Percentiles rank a stretch among this genome's conserved stretches.
Conservation (phyloP, 2,888 invertebrate species). For the Oxycera nigricornis region DNA sequence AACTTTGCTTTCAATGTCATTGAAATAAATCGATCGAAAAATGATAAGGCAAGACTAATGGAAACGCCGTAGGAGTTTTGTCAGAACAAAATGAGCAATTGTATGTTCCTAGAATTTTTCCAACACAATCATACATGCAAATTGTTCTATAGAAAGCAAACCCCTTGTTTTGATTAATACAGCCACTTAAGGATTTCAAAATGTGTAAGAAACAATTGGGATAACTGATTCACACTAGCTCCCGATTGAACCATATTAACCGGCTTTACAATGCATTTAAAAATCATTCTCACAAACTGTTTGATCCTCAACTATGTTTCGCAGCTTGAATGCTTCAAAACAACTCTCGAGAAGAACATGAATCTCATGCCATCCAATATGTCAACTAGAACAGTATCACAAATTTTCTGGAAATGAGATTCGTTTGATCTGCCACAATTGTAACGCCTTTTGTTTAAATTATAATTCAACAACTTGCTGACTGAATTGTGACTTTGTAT, state of each 20-base stretch:
- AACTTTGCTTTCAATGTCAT: too few species aligned
- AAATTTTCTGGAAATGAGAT: slow-evolving; percentile 40
- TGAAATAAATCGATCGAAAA: too few species aligned
- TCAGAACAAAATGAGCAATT: too few species aligned
- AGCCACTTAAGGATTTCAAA: too few species aligned
- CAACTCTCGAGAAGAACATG: slow-evolving; percentile 46
- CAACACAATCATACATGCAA: too few species aligned
- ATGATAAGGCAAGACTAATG: too few species aligned
- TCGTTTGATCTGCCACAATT: slow-evolving; percentile 40
- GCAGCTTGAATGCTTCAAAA: slow-evolving; percentile 21
- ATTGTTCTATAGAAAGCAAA: too few species aligned
- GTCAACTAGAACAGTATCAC: slow-evolving; percentile 55
- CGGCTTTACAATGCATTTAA: neutral
- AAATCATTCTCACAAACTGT: slow-evolving; percentile 44
- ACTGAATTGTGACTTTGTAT: slow-evolving; percentile 22
- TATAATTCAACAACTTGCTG: slow-evolving; percentile 8
- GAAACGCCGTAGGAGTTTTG: too few species aligned
- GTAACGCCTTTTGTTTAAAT: slow-evolving; percentile 34
- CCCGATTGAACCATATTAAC: neutral
- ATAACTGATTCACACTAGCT: too few species aligned
- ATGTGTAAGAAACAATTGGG: too few species aligned
- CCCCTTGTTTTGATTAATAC: too few species aligned
- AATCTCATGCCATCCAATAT: slow-evolving; percentile 29
- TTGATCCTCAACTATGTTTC: slow-evolving; percentile 61
- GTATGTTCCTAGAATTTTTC: too few species aligned